Evolutionary conservation across 2,888 invertebrate genomes (phyloP).

Genomic region (Nowickia ferox): DNA sequence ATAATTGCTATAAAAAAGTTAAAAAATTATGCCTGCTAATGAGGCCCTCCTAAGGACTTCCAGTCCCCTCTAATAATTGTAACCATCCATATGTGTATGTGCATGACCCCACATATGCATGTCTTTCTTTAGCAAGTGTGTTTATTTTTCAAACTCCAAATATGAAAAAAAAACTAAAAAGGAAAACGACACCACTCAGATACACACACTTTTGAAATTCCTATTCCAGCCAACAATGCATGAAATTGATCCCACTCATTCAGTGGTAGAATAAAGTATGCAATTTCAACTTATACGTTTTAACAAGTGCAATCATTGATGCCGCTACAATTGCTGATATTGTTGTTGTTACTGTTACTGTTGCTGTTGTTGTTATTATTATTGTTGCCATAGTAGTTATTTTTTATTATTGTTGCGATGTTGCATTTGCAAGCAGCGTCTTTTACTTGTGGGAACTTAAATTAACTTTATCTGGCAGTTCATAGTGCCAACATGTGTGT

Average conservation of each 20-base stretch:
- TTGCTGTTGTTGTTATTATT: neutral
- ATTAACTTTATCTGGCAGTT: constrained; percentile 69
- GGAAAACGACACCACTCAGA: neutral
- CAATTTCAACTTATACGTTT: constrained; percentile 63
- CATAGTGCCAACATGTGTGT: constrained; percentile 36
- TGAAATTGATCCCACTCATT: constrained; percentile 69
- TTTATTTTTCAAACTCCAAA: neutral
- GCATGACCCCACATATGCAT: neutral
- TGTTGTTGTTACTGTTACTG: neutral
- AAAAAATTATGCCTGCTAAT: neutral
- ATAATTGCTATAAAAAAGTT: too few species aligned
- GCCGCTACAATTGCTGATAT: constrained; percentile 57
- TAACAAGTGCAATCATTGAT: constrained; percentile 68
- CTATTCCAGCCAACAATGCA: constrained; percentile 63
- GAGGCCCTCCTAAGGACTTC: neutral
- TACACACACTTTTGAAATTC: constrained; percentile 15
- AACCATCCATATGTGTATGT: neutral
- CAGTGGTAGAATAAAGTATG: constrained; percentile 58
- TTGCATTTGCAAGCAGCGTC: constrained; percentile 54
- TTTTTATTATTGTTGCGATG: constrained; percentile 43
- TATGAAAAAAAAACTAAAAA: constrained; percentile 1
- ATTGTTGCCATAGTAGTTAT: constrained; percentile 12
- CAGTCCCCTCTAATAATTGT: neutral
- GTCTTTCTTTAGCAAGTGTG: constrained; percentile 5
- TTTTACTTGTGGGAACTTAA: constrained; percentile 70